These are phyloP conservation scores for Phortica okadai DNA, from an alignment of 2,888 invertebrate genomes.

Conservation along the genomic window DNA sequence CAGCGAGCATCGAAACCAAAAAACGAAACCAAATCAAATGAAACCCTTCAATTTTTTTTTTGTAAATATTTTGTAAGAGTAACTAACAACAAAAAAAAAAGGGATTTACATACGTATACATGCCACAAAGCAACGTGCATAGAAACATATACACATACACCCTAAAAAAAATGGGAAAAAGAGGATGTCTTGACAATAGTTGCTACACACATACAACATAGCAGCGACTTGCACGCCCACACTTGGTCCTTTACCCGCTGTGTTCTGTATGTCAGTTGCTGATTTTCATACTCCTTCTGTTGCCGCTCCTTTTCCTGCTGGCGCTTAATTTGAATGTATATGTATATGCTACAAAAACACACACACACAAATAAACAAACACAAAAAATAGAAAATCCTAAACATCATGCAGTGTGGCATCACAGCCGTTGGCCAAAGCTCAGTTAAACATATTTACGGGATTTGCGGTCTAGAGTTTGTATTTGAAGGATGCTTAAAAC, in stretches of 20 bases:
- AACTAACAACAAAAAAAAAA: background rate
- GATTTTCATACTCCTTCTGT: background rate
- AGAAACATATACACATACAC: background rate
- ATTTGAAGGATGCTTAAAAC: background rate
- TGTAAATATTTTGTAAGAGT: conserved; percentile 2
- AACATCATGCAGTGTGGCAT: background rate
- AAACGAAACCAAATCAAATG: conserved; percentile 10
- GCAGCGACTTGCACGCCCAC: no score
- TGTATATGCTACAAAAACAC: background rate
- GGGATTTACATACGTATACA: conserved; percentile 1
- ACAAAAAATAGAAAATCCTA: background rate
- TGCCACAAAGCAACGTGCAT: background rate
- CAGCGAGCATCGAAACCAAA: background rate
- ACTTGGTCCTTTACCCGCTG: no score
- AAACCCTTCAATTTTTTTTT: background rate
- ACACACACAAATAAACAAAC: background rate
- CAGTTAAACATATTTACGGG: background rate
- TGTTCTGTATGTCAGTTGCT: background rate
- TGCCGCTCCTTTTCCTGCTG: background rate
- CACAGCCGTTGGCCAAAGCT: background rate
- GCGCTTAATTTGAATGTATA: background rate
- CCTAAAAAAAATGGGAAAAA: background rate
- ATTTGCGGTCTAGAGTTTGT: background rate
- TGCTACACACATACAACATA: background rate
- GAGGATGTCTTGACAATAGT: conserved; percentile 1